Evolutionary conservation across 2,888 invertebrate genomes (phyloP).

Genomic region (Acutogordius australiensis): DNA sequence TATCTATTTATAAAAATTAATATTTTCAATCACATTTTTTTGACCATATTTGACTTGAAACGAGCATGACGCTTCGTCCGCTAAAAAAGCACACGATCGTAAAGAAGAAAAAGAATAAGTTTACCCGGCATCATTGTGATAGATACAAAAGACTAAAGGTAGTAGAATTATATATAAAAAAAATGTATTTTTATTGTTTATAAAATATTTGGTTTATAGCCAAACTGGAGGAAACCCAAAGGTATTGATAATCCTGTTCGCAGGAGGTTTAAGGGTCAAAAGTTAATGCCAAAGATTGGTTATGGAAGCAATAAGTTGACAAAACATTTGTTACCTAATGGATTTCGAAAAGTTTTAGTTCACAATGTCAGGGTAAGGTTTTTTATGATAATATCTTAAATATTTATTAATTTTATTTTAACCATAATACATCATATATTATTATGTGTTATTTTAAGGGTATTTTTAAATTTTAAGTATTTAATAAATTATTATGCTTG

Average conservation of each 20-base stretch:
- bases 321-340: conserved; percentile 81
- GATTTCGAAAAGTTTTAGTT: conserved; percentile 74
- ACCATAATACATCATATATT: not conserved
- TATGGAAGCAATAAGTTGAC: conserved; percentile 81
- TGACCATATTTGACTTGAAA: no score
- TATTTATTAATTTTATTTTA: not conserved
- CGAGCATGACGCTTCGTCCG: not conserved
- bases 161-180: conserved; percentile 7
- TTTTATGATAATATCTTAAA: no score
- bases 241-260: conserved; percentile 99
- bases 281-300: conserved; percentile 94
- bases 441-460: conserved; percentile 13
- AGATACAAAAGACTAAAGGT: conserved; percentile 24
- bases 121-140: conserved; percentile 25
- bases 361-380: conserved; percentile 45
- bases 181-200: conserved; percentile 14
- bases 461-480: no score
- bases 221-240: conserved; percentile 97
- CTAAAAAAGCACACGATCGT: conserved; percentile 16
- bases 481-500: not conserved
- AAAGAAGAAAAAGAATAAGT: conserved; percentile 25
- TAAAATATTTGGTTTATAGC: no score
- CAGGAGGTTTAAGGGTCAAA: conserved; percentile 93
- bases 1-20: no score
- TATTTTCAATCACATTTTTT: no score